Evolutionary conservation across 2,888 invertebrate genomes (phyloP).

Genomic region (Rhaphigaster nebulosa): DNA sequence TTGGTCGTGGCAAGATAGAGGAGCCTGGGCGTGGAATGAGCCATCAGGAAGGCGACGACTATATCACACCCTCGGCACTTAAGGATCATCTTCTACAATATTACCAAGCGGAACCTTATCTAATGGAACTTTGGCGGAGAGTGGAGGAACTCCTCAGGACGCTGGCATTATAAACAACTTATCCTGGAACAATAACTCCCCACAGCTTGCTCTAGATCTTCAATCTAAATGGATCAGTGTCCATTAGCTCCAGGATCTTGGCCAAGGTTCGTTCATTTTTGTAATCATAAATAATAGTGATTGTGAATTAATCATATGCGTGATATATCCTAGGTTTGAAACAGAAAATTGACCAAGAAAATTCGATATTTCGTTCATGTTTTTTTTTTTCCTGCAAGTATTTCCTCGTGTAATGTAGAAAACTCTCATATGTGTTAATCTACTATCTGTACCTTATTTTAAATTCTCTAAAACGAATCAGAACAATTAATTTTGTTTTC

Average conservation of each 20-base stretch:
- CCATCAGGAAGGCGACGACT: neutral
- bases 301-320: neutral
- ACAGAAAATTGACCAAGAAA: no score
- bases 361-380: no score
- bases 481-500: no score
- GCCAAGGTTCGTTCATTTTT: neutral
- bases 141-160: neutral
- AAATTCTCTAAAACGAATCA: no score
- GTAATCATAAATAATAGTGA: neutral
- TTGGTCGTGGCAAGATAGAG: neutral
- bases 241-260: neutral
- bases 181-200: neutral
- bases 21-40: neutral
- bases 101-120: neutral
- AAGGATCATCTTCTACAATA: constrained; percentile 22
- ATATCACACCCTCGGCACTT: neutral
- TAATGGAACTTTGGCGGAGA: neutral
- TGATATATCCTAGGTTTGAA: no score
- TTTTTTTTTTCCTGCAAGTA: no score
- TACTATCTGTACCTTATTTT: no score
- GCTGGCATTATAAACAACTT: neutral
- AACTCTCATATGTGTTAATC: no score
- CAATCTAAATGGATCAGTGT: neutral
- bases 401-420: no score
- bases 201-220: neutral